These are phyloP conservation scores for Macheiramphus alcinus DNA, from an alignment of 2,113 vertebrate species.

Conservation along the genomic window DNA sequence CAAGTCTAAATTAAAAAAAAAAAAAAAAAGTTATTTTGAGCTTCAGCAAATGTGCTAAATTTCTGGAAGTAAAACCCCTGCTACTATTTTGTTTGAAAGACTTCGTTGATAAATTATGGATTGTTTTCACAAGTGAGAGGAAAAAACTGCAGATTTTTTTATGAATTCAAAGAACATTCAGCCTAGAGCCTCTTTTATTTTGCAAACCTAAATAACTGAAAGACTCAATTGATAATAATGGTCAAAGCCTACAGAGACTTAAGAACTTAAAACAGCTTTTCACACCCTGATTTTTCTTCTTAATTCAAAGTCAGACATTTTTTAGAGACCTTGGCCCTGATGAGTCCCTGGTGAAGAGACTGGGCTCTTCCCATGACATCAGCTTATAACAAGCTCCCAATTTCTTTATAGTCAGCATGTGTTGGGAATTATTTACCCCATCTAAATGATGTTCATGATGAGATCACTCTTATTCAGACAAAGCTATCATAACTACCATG, in stretches of 20 bases:
- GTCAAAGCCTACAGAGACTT: not conserved
- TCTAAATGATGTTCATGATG: not conserved
- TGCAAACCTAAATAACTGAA: not conserved
- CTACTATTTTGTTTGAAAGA: conserved; percentile 7
- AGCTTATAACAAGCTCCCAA: not conserved
- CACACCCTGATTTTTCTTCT: not conserved
- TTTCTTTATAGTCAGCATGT: conserved; percentile 19
- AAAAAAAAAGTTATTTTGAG: not conserved
- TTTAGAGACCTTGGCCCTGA: conserved; percentile 1
- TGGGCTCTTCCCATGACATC: conserved; percentile 41
- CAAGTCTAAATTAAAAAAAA: not conserved
- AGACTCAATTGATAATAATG: not conserved
- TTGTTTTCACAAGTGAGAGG: not conserved
- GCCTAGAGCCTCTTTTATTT: not conserved
- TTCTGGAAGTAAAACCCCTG: not conserved
- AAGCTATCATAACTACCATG: not conserved
- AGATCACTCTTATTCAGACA: conserved; percentile 33
- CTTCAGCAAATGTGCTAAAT: not conserved
- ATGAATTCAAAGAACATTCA: not conserved
- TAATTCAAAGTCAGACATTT: not conserved
- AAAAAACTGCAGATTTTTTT: not conserved
- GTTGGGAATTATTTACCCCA: conserved; percentile 4
- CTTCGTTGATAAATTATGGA: not conserved
- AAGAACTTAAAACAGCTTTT: not conserved
- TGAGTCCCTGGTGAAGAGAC: not conserved